A percentile compares a stretch with the other conserved stretches of the same genome.
These are phyloP conservation scores for Pterocles burchelli DNA, from an alignment of 2,113 vertebrate genomes.

Conservation along the genomic window DNA sequence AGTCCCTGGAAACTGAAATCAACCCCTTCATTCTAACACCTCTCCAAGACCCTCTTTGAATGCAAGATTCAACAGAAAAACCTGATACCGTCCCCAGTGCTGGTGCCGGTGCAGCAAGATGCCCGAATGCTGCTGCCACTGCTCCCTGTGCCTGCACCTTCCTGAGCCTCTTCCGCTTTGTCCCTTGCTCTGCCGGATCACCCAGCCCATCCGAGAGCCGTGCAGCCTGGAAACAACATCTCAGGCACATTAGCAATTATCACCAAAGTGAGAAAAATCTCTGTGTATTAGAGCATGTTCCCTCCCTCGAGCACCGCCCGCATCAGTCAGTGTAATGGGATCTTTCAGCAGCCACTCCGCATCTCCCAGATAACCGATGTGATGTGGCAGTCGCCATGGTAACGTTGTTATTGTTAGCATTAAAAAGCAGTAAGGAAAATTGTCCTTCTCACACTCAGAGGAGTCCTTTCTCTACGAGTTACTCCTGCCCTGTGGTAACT, in stretches of 20 bases:
- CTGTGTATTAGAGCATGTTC: neutral
- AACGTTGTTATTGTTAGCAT: constrained; percentile 20
- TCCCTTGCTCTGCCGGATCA: neutral
- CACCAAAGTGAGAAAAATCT: neutral
- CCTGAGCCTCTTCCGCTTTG: neutral
- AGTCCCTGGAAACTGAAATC: neutral
- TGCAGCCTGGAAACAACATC: neutral
- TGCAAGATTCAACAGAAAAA: neutral
- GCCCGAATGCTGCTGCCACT: neutral
- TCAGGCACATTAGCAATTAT: neutral
- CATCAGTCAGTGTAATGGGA: constrained; percentile 23
- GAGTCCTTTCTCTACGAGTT: neutral
- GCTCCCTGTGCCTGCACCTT: neutral
- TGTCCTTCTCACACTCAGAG: neutral
- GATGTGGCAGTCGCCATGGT: constrained; percentile 35
- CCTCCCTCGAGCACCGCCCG: neutral
- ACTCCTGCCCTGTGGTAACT: constrained; percentile 21
- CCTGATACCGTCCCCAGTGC: fast-evolving
- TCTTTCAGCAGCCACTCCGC: constrained; percentile 24
- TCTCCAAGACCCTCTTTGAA: neutral
- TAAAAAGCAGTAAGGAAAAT: constrained; percentile 34
- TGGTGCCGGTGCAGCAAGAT: neutral
- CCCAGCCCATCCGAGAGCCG: neutral
- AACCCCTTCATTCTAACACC: neutral
- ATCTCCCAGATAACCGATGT: neutral